phyloP scores from a whole-genome alignment of 2,113 vertebrate genomes.

The Hiodon alosoides region DNA sequence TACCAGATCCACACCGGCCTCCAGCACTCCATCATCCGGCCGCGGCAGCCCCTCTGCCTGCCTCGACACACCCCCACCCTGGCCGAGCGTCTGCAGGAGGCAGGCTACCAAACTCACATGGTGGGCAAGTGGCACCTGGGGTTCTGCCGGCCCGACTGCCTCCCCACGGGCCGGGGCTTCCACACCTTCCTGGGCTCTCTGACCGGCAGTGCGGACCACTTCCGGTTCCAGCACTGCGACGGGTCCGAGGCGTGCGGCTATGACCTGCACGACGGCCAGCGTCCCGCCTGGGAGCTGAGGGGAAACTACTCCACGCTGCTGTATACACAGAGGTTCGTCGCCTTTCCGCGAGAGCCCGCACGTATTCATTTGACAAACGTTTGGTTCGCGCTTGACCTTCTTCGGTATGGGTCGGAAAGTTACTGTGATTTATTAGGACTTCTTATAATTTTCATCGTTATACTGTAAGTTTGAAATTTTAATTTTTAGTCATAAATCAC shows the following conservation, averaged over 20 bases:
- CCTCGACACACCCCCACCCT: slow-evolving; percentile 76
- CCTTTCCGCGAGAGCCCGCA: not conserved
- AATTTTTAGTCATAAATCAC: no score
- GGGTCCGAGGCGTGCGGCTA: slow-evolving; percentile 87
- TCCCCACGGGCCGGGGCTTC: slow-evolving; percentile 83
- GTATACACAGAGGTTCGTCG: slow-evolving; percentile 71
- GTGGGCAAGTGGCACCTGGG: slow-evolving; percentile 96
- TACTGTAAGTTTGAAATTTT: no score
- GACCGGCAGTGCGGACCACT: slow-evolving; percentile 87
- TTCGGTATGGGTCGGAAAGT: no score
- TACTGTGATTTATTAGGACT: no score
- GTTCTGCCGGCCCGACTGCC: slow-evolving; percentile 79
- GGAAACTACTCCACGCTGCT: slow-evolving; percentile 87
- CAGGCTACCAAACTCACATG: slow-evolving; percentile 86
- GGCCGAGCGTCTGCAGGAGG: slow-evolving; percentile 78
- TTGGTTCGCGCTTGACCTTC: no score
- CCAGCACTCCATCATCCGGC: slow-evolving; percentile 86
- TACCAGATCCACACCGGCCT: slow-evolving; percentile 95
- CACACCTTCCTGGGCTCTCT: slow-evolving; percentile 87
- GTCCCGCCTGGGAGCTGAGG: slow-evolving; percentile 78
- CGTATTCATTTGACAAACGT: no score
- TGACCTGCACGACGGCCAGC: slow-evolving; percentile 82
- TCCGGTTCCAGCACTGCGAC: slow-evolving; percentile 87
- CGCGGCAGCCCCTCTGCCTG: slow-evolving; percentile 86
- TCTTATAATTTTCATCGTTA: no score